Evolutionary conservation across 92 coral and sea anemone genomes (phyloP).

Genomic region (Epizoanthus ramosus): DNA sequence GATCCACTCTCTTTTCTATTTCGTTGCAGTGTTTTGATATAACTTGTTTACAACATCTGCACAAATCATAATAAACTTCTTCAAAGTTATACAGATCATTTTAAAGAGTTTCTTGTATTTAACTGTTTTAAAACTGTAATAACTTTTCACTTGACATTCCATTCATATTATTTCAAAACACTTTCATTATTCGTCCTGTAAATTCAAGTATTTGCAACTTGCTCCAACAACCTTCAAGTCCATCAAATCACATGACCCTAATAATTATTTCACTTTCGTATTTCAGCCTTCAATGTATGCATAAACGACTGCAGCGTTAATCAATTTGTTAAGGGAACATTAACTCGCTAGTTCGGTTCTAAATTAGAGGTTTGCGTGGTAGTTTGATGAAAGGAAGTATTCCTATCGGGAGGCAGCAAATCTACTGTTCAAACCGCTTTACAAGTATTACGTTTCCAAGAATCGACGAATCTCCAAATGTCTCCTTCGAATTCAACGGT

Average conservation of each 20-base stretch:
- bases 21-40: not conserved
- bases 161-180: not conserved
- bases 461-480: not conserved
- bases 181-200: not conserved
- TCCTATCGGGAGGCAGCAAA: not conserved
- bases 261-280: no score
- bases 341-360: not conserved
- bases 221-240: no score
- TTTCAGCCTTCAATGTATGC: no score
- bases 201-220: not conserved
- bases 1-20: constrained; percentile 8
- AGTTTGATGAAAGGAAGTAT: not conserved
- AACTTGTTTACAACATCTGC: constrained; percentile 5
- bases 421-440: not conserved
- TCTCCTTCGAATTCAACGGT: constrained; percentile 9
- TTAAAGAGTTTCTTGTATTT: not conserved
- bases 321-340: not conserved
- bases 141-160: not conserved
- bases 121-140: not conserved
- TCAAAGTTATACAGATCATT: not conserved
- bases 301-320: not conserved
- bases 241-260: no score
- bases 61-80: not conserved
- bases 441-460: not conserved
- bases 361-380: not conserved